Evolutionary conservation across 2,888 invertebrate species (phyloP).

Genomic region (Apamea anceps): DNA sequence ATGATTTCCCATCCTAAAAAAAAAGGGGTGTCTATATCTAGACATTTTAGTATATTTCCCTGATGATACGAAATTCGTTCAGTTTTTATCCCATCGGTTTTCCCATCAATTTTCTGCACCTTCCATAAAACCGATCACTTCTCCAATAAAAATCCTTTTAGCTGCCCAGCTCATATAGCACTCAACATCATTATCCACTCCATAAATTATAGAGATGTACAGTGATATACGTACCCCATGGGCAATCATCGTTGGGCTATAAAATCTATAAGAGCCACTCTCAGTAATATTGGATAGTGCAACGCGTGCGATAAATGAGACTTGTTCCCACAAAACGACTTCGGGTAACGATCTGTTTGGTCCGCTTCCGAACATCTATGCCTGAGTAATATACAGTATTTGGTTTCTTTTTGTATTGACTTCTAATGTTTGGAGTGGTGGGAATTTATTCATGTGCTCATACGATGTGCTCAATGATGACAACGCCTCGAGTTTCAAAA

Average conservation of each 20-base stretch:
- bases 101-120: slow-evolving; percentile 3
- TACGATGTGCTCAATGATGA: too few relatives aligned
- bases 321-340: slow-evolving; percentile 69
- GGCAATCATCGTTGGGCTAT: slow-evolving; percentile 80
- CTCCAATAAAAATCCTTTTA: slow-evolving; percentile 59
- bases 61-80: not conserved
- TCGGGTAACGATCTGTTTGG: slow-evolving; percentile 66
- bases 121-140: slow-evolving; percentile 36
- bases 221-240: slow-evolving; percentile 84
- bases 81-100: not conserved
- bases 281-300: slow-evolving; percentile 70
- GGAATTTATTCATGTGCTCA: slow-evolving; percentile 10
- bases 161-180: slow-evolving; percentile 58
- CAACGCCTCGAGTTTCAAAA: not conserved
- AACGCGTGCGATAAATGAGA: slow-evolving; percentile 72
- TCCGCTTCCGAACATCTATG: slow-evolving; percentile 50
- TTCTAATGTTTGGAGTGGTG: slow-evolving; percentile 17
- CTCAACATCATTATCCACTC: slow-evolving; percentile 64
- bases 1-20: too few relatives aligned
- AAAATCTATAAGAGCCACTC: slow-evolving; percentile 66
- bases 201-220: slow-evolving; percentile 82
- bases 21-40: not conserved
- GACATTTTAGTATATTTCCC: not conserved
- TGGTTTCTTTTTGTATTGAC: slow-evolving; percentile 44
- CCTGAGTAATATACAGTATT: slow-evolving; percentile 35